Evolutionary conservation across 2,113 vertebrate species (phyloP).

Genomic region (Carassius carassius): DNA sequence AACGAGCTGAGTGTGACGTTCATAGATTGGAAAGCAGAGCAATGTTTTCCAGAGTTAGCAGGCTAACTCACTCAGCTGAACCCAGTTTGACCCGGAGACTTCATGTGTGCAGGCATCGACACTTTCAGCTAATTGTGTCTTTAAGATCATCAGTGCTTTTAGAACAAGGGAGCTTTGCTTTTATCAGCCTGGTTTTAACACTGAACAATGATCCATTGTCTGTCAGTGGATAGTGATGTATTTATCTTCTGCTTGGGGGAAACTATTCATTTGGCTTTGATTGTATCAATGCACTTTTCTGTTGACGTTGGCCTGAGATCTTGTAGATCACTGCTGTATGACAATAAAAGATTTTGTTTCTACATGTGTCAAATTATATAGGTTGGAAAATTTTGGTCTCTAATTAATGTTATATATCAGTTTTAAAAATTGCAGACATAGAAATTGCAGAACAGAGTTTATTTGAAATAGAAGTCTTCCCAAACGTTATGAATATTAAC

Average conservation of each 20-base stretch:
- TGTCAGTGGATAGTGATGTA: not conserved
- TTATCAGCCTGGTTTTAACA: not conserved
- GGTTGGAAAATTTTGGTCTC: too few relatives aligned
- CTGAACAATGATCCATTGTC: conserved; percentile 11
- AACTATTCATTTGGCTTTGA: conserved; percentile 39
- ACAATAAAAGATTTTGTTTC: conserved; percentile 72
- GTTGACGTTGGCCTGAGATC: conserved; percentile 32
- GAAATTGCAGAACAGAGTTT: not conserved
- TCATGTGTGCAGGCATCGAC: too few relatives aligned
- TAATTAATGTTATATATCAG: too few relatives aligned
- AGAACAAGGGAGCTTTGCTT: not conserved
- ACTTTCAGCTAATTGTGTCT: not conserved
- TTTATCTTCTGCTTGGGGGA: conserved; percentile 36
- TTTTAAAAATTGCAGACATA: too few relatives aligned
- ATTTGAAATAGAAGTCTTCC: not conserved
- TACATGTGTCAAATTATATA: conserved; percentile 31
- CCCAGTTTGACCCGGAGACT: too few relatives aligned
- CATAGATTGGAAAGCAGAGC: too few relatives aligned
- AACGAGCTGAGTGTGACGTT: too few relatives aligned
- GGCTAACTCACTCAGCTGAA: conserved; percentile 31
- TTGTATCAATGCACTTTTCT: conserved; percentile 31
- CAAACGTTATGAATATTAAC: not conserved
- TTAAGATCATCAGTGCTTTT: not conserved
- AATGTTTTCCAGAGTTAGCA: conserved; percentile 24
- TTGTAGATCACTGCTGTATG: conserved; percentile 62